Conservation (phyloP, 2,797 vertebrate genomes). For the Ceryle rudis region DNA sequence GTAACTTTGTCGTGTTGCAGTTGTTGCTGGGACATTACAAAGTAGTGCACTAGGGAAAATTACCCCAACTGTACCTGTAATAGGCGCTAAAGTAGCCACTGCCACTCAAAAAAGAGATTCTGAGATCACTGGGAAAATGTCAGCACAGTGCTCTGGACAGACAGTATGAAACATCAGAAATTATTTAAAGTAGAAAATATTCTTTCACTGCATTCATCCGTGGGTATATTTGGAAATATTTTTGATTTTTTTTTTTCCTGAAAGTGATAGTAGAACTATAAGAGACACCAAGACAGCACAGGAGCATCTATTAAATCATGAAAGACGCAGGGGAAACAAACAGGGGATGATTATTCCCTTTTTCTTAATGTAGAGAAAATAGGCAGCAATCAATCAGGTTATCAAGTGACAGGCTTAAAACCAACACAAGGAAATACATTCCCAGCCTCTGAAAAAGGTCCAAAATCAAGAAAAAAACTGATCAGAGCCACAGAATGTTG, state of each 20-base stretch:
- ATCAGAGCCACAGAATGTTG: background rate
- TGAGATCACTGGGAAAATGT: background rate
- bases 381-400: background rate
- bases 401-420: background rate
- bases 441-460: background rate
- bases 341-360: background rate
- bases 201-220: background rate
- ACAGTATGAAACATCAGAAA: background rate
- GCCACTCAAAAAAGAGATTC: background rate
- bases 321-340: background rate
- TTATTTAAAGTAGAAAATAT: background rate
- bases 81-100: background rate
- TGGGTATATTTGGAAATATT: background rate
- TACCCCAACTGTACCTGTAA: background rate
- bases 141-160: background rate
- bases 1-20: background rate
- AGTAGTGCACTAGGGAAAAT: background rate
- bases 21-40: background rate
- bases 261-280: background rate
- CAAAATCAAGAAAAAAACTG: background rate
- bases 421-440: background rate
- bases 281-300: background rate
- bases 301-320: background rate
- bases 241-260: background rate
- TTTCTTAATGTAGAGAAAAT: background rate